Percentiles rank a stretch among this genome's conserved stretches.
These are phyloP conservation scores for Phylloscopus collybita DNA, from an alignment of 2,797 vertebrate species.

Conservation along the genomic window DNA sequence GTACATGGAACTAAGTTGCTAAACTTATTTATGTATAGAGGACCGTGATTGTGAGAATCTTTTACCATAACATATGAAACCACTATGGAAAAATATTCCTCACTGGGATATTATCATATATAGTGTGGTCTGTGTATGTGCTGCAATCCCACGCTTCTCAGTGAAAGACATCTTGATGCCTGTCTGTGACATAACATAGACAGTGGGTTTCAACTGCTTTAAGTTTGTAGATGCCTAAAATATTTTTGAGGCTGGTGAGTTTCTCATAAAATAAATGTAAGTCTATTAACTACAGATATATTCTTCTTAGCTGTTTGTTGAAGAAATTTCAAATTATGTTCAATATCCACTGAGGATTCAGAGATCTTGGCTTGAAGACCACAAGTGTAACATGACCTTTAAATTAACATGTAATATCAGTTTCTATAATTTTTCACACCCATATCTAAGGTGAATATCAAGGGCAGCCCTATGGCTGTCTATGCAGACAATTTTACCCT, in stretches of 20 bases:
- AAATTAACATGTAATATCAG: not conserved
- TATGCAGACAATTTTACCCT: not conserved
- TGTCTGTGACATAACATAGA: not conserved
- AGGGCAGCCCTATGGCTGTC: not conserved
- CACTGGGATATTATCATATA: not conserved
- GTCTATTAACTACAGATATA: not conserved
- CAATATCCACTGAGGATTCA: not conserved
- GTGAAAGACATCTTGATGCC: accelerated
- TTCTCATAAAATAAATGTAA: not conserved
- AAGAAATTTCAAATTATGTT: not conserved
- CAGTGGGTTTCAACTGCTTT: not conserved
- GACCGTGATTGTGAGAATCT: not conserved
- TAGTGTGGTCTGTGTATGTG: not conserved
- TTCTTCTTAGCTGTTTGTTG: not conserved
- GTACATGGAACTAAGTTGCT: not conserved
- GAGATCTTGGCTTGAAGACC: not conserved
- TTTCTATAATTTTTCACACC: not conserved
- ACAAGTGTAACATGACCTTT: not conserved
- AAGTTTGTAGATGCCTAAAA: not conserved
- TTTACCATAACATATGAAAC: not conserved
- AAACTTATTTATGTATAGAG: not conserved
- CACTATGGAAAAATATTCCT: not conserved
- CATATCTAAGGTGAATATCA: not conserved
- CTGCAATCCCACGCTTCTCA: not conserved
- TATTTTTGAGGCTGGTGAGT: not conserved